A percentile compares a stretch with the other conserved stretches of the same genome.
Evolutionary conservation across 2,113 vertebrate genomes (phyloP).

Genomic region (Gracilinanus agilis): DNA sequence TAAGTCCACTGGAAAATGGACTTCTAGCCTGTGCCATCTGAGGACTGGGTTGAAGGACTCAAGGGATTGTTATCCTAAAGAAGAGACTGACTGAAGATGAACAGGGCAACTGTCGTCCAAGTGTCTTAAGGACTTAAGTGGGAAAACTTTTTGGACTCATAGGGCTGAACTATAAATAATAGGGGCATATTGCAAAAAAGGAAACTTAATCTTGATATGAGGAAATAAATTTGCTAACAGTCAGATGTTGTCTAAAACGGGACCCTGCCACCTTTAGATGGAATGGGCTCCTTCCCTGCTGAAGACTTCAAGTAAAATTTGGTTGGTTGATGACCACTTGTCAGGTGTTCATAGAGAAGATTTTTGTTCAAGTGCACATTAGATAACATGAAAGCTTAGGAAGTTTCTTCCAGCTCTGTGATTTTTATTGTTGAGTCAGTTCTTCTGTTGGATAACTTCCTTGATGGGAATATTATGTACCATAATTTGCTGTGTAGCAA

Average conservation of each 20-base stretch:
- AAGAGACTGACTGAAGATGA: not conserved
- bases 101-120: not conserved
- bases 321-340: not conserved
- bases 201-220: not conserved
- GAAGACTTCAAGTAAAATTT: not conserved
- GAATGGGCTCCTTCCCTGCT: not conserved
- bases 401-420: not conserved
- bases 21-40: not conserved
- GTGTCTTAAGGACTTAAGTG: not conserved
- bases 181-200: not conserved
- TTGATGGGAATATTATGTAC: not conserved
- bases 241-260: not conserved
- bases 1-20: not conserved
- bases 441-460: not conserved
- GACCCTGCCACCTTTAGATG: not conserved
- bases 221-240: not conserved
- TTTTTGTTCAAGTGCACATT: not conserved
- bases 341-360: not conserved
- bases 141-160: not conserved
- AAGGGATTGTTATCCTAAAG: not conserved
- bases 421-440: not conserved
- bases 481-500: not conserved
- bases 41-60: not conserved
- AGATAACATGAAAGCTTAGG: not conserved
- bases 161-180: not conserved